These are phyloP conservation scores for Grantiella picta DNA, from an alignment of 2,113 vertebrate species.

Conservation along the genomic window DNA sequence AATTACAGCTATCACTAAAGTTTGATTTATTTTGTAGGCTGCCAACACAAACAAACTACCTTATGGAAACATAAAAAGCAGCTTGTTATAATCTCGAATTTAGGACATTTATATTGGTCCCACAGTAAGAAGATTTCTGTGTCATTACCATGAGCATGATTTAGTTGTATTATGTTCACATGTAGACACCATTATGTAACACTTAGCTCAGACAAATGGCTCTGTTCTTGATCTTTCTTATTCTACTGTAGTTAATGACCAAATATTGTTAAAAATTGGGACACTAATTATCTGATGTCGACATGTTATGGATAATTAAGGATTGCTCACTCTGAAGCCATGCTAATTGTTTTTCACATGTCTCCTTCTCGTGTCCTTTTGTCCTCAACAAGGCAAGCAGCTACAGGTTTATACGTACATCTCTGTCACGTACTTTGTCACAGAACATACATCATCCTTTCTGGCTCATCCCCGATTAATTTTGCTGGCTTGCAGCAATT, in stretches of 20 bases:
- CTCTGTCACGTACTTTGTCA: conserved; percentile 77
- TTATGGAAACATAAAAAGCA: background rate
- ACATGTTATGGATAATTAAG: conserved; percentile 81
- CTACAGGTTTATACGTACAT: conserved; percentile 67
- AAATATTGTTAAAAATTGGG: conserved; percentile 77
- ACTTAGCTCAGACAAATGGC: conserved; percentile 36
- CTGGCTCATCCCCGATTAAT: conserved; percentile 66
- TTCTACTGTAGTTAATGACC: conserved; percentile 69
- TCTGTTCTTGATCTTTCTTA: conserved; percentile 51
- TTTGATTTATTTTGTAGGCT: background rate
- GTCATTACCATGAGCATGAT: background rate
- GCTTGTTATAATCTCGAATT: background rate
- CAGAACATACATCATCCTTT: conserved; percentile 78
- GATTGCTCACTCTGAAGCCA: conserved; percentile 66
- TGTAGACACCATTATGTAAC: background rate
- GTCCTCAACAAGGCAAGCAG: conserved; percentile 71
- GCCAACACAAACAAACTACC: background rate
- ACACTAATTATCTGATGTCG: conserved; percentile 82
- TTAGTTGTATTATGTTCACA: conserved; percentile 8
- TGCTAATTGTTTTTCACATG: conserved; percentile 76
- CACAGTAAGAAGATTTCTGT: background rate
- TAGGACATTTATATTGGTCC: background rate
- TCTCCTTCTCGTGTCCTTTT: conserved; percentile 70
- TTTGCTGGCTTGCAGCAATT: conserved; percentile 74
- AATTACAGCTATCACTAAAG: background rate